Percentiles rank a stretch among this genome's conserved stretches.
Evolutionary conservation across 2,113 vertebrate species (phyloP).

Genomic region (Agelaius tricolor): DNA sequence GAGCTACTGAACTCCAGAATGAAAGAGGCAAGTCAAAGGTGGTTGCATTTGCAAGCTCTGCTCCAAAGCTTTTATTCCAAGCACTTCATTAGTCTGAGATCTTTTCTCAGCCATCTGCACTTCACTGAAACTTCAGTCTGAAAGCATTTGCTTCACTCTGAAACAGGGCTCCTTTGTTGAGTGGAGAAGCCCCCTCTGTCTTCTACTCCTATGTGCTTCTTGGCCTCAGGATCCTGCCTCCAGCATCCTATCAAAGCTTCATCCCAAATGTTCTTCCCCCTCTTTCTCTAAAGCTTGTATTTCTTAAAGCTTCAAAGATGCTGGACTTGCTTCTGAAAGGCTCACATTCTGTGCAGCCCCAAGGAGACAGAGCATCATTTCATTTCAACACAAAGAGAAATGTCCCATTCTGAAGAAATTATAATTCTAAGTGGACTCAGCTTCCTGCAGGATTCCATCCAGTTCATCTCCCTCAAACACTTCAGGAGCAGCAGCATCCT

Average conservation of each 20-base stretch:
- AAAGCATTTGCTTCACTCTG: neutral
- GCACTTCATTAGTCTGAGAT: neutral
- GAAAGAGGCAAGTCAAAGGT: neutral
- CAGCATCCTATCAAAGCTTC: neutral
- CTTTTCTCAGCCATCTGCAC: neutral
- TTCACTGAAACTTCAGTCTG: neutral
- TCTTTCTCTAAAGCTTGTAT: neutral
- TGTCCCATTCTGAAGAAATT: neutral
- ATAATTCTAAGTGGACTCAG: neutral
- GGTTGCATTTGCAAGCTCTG: neutral
- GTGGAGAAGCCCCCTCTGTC: neutral
- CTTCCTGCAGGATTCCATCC: neutral
- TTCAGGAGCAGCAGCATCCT: neutral
- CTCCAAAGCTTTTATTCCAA: neutral
- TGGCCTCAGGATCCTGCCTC: neutral
- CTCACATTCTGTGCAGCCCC: neutral
- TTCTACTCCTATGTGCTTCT: neutral
- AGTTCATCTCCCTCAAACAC: fast-evolving
- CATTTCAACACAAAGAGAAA: neutral
- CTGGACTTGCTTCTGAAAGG: neutral
- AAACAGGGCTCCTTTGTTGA: neutral
- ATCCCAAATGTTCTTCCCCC: neutral
- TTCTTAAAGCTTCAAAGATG: neutral
- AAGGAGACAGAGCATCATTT: neutral
- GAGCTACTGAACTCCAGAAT: neutral